Conservation (phyloP, 2,113 vertebrate genomes). For the Vidua macroura region DNA sequence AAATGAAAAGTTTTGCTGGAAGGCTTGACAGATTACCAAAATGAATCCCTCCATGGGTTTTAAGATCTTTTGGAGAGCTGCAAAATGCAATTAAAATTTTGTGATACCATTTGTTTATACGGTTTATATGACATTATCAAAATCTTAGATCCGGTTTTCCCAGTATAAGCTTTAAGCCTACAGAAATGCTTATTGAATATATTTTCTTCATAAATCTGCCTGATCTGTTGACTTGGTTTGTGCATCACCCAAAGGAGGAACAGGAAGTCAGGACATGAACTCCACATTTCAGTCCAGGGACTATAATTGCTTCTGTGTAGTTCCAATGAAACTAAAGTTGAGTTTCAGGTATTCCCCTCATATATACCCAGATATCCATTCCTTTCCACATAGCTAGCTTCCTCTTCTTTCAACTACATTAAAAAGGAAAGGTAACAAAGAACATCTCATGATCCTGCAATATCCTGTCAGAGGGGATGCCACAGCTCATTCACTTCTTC, state of each 20-base stretch:
- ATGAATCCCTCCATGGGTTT: not conserved
- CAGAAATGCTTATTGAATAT: not conserved
- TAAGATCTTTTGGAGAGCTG: not conserved
- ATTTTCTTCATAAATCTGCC: not conserved
- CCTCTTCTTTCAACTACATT: not conserved
- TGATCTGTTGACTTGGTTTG: not conserved
- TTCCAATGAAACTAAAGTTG: not conserved
- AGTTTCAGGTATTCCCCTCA: not conserved
- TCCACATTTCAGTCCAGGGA: not conserved
- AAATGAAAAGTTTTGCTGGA: not conserved
- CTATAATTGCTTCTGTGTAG: not conserved
- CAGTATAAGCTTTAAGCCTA: not conserved
- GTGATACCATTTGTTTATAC: not conserved
- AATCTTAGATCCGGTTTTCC: not conserved
- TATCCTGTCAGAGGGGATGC: not conserved
- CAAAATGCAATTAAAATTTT: not conserved
- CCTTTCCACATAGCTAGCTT: not conserved
- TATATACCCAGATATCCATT: not conserved
- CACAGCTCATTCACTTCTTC: not conserved
- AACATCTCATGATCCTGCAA: not conserved
- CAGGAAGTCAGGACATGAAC: not conserved
- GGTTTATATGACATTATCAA: not conserved
- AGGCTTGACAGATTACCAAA: not conserved
- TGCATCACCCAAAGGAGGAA: not conserved
- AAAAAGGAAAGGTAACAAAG: not conserved